Evolutionary conservation across 2,888 invertebrate species (phyloP).

Genomic region (Halocaridina rubra): DNA sequence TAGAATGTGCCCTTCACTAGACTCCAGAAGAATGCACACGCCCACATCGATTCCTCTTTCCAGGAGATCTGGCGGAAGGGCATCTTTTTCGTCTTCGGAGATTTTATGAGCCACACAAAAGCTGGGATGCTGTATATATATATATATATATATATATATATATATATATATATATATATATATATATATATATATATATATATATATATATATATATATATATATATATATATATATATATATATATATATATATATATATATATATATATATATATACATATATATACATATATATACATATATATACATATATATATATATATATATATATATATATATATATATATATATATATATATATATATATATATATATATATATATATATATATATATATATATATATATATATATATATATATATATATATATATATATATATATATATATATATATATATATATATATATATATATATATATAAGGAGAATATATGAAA

Average conservation of each 20-base stretch:
- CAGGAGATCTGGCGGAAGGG: conserved; percentile 32
- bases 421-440: not conserved
- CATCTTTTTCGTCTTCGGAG: not conserved
- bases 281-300: not conserved
- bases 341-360: not conserved
- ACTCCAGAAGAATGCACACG: conserved; percentile 68
- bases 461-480: too few relatives aligned
- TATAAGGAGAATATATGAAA: too few relatives aligned
- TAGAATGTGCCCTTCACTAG: conserved; percentile 68
- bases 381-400: not conserved
- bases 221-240: not conserved
- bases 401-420: not conserved
- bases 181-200: not conserved
- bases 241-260: not conserved
- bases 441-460: too few relatives aligned
- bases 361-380: not conserved
- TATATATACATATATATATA: not conserved
- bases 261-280: not conserved
- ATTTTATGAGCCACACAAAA: conserved; percentile 56
- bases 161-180: not conserved
- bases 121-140: conserved; percentile 47
- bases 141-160: not conserved
- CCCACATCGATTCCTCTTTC: conserved; percentile 57
- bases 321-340: not conserved
- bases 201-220: not conserved